Base-by-base conservation (phyloP, 2,797 vertebrate species). In the Orestias chungarensis region DNA sequence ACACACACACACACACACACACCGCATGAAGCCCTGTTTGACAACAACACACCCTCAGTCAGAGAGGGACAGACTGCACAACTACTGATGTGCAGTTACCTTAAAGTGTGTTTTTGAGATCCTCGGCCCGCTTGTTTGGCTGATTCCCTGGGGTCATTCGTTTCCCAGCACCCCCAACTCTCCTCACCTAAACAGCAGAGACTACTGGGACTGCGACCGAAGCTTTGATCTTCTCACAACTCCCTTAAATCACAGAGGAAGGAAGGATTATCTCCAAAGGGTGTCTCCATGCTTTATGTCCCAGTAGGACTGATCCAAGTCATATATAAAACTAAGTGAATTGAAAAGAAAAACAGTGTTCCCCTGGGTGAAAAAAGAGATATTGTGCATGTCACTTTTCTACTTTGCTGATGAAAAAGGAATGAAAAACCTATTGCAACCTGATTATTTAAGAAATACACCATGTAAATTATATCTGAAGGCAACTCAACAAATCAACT, bases 191-290 rank as follows among this genome's bases (percentile, higher is more conserved):
- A 88, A 90, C 84, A 92, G 82, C 25, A 40, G 70, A 84, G 73
- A 90, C 90, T 75, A 83, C 62, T 50, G 91, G 88, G 87, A 92
- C 89, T 64, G 73, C 81, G 87, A 91, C 83, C 33, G 5, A 66
- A 55, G 82, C 92, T 94, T 94, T 94, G 91, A 94, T 94, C 92
- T 92, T 91, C 88, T 87, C 85, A 93, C 83, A 86, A 71, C 86
- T 89, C 78, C 81, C 71, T 89, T 84, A 87, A 92, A 91, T 90
- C 87, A 88, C 85, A 85, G 55, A 91, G 88, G 91, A 91, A 91
- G 80, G 78, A 67, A 74, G 74, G 81, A 70, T 90, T 90, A 87
- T 84, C 78, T 88, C 90, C 80, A 91, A 92, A 89, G 90, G 85
- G 89, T 87, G 84, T 87, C 86, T 92, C 86, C 76, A 61, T 85